A percentile compares a stretch with the other conserved stretches of the same genome.
phyloP scores from a whole-genome alignment of 2,888 invertebrate genomes.

The Synanthedon vespiformis region DNA sequence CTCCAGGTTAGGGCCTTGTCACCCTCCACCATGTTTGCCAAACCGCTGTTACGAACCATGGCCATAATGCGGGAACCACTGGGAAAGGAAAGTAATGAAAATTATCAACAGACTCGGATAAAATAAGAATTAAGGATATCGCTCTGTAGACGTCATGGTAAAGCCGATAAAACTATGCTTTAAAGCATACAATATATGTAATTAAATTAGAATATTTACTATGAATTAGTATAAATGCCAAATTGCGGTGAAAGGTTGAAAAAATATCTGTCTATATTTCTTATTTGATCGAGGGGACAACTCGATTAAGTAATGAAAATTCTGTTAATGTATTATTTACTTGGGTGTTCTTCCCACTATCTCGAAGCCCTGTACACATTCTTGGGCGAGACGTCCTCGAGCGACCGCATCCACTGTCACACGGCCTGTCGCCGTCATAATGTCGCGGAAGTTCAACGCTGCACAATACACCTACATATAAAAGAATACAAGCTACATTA shows the following conservation, averaged over 20 bases:
- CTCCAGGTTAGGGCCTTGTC: conserved; percentile 73
- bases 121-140: neutral
- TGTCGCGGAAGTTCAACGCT: conserved; percentile 92
- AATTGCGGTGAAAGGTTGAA: too few relatives aligned
- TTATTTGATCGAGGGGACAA: too few relatives aligned
- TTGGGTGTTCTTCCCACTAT: conserved; percentile 70
- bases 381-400: conserved; percentile 72
- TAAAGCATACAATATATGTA: too few relatives aligned
- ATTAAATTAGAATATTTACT: neutral
- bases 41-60: conserved; percentile 67
- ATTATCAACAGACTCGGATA: neutral
- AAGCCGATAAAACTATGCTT: too few relatives aligned
- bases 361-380: conserved; percentile 78
- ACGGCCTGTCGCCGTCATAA: conserved; percentile 94
- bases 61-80: conserved; percentile 77
- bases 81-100: conserved; percentile 12
- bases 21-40: conserved; percentile 72
- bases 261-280: too few relatives aligned
- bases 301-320: neutral
- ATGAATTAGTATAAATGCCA: too few relatives aligned
- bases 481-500: too few relatives aligned
- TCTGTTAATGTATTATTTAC: conserved; percentile 25
- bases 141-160: too few relatives aligned
- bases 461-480: conserved; percentile 80
- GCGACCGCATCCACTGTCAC: conserved; percentile 86